Evolutionary conservation across 2,113 vertebrate genomes (phyloP), one percentile per base, ranked within the genome.

Genomic region (Oncorhynchus tshawytscha): DNA sequence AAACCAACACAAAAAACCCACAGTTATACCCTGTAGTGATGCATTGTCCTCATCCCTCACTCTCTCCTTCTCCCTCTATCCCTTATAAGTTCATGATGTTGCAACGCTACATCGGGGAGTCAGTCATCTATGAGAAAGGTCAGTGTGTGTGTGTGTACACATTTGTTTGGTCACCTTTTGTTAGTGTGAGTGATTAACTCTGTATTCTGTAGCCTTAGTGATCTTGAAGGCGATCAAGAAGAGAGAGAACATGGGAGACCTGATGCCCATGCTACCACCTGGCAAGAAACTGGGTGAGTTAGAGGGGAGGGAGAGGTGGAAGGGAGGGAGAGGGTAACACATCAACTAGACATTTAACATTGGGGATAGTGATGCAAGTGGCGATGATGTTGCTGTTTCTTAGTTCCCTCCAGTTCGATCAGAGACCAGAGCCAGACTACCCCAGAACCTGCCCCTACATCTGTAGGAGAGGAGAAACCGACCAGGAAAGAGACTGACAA

Each of bases 201-300:
- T 27, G 7, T 79, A 12, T 79, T 73, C 7, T 67, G 59, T 62
- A 91, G 87, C 34, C 29, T 65, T 4, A 39, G 0, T 0, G 0
- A 75, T 86, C 27, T 27, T 89, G 54, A 0, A 0, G 11, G 0
- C 1, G 72, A 45, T 13, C 59, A 82, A 79, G 3, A 4, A 0
- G 66, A 78, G 3, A 49, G 0, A 1, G 0, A 11, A 67, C 1
- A n/a, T 25, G 1, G 59, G 22, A 74, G 0, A 0, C 0, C 77
- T 87, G 5, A 1, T 31, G 4, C 83, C 86, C 0, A 0, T 0
- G 27, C 78, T 91, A 31, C 25, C 0, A 0, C 25, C 59, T 2
- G 9, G 24, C 67, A 57, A 0, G 31, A 82, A 77, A 57, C 54
- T 90, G 49, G 15, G 90, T 90, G 78, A 83, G 90, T 48, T 54